These are phyloP conservation scores for Rhingia rostrata DNA, from an alignment of 2,888 invertebrate genomes.

Conservation along the genomic window DNA sequence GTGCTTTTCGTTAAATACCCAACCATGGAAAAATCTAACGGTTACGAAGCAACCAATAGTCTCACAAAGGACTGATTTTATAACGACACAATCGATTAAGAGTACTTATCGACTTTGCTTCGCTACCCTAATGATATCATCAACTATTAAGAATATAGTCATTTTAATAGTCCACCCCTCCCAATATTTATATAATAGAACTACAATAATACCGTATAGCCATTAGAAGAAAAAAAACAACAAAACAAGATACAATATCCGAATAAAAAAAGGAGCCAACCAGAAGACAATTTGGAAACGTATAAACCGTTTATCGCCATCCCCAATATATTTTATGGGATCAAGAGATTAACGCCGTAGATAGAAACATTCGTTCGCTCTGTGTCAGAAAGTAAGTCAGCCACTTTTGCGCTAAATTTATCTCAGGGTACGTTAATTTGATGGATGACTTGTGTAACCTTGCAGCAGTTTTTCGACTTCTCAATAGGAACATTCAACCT, in stretches of 20 bases:
- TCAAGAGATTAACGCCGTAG: constrained; percentile 73
- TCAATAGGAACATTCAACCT: not conserved
- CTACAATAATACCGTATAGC: constrained; percentile 20
- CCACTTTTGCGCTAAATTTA: constrained; percentile 71
- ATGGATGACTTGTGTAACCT: constrained; percentile 44
- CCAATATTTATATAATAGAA: constrained; percentile 54
- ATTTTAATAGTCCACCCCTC: constrained; percentile 37
- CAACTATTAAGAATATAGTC: constrained; percentile 56
- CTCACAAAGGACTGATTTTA: too few relatives aligned
- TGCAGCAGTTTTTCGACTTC: not conserved
- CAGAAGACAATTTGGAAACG: constrained; percentile 51
- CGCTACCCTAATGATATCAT: constrained; percentile 61
- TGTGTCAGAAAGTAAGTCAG: constrained; percentile 69
- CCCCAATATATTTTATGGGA: constrained; percentile 73
- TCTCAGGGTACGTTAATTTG: constrained; percentile 66
- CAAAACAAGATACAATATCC: constrained; percentile 40
- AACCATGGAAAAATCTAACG: too few relatives aligned
- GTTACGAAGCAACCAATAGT: too few relatives aligned
- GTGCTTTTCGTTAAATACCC: too few relatives aligned
- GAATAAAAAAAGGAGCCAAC: constrained; percentile 62
- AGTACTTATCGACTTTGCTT: constrained; percentile 68
- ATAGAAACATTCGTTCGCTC: constrained; percentile 60
- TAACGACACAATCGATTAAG: constrained; percentile 72
- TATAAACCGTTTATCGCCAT: constrained; percentile 73
- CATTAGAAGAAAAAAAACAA: constrained; percentile 17